phyloP scores from a whole-genome alignment of 2,797 vertebrate species.

The Capromys pilorides region DNA sequence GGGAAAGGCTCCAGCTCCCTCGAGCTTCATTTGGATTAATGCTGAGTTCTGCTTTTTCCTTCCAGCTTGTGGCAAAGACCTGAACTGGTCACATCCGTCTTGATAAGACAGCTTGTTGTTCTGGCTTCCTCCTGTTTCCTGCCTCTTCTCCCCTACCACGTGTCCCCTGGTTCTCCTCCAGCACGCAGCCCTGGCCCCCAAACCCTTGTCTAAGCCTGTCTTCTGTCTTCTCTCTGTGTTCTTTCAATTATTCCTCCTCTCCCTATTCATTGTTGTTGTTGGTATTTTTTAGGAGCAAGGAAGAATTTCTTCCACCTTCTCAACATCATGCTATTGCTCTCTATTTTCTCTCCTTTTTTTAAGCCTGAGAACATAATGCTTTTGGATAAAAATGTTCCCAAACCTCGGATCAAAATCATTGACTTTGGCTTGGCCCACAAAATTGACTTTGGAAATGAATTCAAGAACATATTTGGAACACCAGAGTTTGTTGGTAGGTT shows the following conservation, averaged over 20 bases:
- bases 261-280: background rate
- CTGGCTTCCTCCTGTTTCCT: background rate
- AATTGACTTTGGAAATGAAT: conserved; percentile 98
- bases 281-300: conserved; percentile 60
- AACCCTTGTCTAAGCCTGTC: background rate
- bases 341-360: conserved; percentile 34
- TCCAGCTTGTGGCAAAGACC: background rate
- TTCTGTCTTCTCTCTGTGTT: background rate
- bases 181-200: background rate
- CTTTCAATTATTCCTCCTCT: background rate
- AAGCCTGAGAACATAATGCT: conserved; percentile 99
- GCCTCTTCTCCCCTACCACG: background rate
- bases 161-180: background rate
- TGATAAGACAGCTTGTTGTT: background rate
- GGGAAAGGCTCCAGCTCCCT: background rate
- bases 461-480: conserved; percentile 99
- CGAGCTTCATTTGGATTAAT: background rate
- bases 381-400: conserved; percentile 93
- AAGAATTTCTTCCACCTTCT: background rate
- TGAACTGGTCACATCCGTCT: background rate
- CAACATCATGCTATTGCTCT: background rate
- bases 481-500: conserved; percentile 98
- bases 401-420: conserved; percentile 98
- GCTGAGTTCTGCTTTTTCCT: background rate
- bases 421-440: conserved; percentile 99